Base-by-base conservation (phyloP, 2,888 invertebrate genomes). In the Cephus pygmeus region DNA sequence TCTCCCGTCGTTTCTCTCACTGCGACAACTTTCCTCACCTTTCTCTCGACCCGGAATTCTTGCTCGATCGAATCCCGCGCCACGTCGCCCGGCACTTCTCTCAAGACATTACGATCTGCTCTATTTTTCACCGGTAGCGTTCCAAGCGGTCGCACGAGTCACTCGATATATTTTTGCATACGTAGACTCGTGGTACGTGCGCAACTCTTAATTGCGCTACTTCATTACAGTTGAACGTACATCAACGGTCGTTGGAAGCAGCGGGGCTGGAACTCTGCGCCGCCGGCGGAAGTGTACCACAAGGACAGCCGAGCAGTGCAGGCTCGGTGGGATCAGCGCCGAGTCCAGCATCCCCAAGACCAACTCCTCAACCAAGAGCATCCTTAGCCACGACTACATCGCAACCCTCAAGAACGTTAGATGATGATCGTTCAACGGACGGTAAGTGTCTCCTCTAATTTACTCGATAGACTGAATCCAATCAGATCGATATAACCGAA, bases 251-350 rank as follows among this genome's bases (percentile, higher is more conserved):
- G 2, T 82, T 91, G 80, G 91, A 91, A 81, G 88, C 90, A 56
- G 89, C 91, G 69, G 90, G 91, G 71, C 84, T 91, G 40, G 91
- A 91, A 81, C 84, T 91, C 71, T 91, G 91, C 77, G 87, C 88
- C 69, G 87, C 87, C 73, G 80, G 87, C 80, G 89, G 88, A 82
- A 90, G 88, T 77, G 90, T 91, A 78, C 91, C 91, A 76, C 91
- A 91, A 85, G 91, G 91, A 79, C 91, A 91, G 79, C 90, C 90
- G 34, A 91, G 91, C 79, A 91, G 90, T 81, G 88, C 90, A 69
- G 91, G 91, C 79, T 91, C 91, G 80, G 91, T 91, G 80, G 91
- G 91, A 73, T 91, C 91, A 73, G 91, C 91, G 77, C 90, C 91
- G 31, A 91, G 91, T 85, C 91, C 91, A 76, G 91, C 91, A 69